Conservation (phyloP, 2,797 vertebrate genomes). For the Sarcophilus harrisii region DNA sequence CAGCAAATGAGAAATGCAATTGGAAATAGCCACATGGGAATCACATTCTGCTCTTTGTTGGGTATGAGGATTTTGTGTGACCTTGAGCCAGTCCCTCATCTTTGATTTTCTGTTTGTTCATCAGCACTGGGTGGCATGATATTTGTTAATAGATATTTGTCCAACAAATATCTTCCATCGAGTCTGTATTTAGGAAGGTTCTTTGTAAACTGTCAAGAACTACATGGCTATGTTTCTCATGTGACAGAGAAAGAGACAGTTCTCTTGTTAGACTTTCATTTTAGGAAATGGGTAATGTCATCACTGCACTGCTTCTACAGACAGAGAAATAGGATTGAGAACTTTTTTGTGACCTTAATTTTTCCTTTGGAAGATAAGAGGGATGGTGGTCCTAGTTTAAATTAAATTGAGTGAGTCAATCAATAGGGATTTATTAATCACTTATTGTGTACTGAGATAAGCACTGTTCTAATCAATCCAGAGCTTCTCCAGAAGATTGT, state of each 20-base stretch:
- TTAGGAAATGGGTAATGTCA: neutral
- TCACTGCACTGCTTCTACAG: neutral
- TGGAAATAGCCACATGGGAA: neutral
- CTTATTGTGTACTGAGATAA: neutral
- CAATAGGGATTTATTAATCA: neutral
- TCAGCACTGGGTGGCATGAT: neutral
- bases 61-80: neutral
- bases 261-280: neutral
- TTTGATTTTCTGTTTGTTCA: neutral
- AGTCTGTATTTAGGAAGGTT: neutral
- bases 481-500: neutral
- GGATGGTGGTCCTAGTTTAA: neutral
- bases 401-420: neutral
- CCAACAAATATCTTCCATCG: neutral
- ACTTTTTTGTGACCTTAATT: neutral
- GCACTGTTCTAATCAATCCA: neutral
- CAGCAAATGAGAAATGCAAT: neutral
- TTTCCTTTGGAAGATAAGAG: neutral
- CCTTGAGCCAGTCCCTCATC: neutral
- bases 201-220: neutral
- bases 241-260: neutral
- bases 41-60: neutral
- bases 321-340: neutral
- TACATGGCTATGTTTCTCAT: neutral
- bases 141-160: neutral